Conservation (phyloP, 2,113 vertebrate genomes). For the Phylloscopus trochiloides region DNA sequence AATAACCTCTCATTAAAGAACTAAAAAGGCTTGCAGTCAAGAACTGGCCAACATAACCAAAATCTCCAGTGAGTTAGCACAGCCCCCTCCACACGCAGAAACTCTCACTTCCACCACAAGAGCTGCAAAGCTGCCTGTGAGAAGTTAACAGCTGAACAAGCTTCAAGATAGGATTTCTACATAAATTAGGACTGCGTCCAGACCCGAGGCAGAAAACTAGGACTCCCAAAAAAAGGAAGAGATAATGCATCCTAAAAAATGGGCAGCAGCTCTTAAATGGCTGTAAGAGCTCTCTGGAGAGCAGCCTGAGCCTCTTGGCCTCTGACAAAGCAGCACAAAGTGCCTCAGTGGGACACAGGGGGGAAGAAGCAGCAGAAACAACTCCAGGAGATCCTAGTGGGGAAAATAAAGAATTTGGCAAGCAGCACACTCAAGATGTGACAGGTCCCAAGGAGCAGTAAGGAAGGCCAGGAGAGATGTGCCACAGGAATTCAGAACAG, state of each 20-base stretch:
- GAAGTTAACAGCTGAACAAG: neutral
- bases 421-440: neutral
- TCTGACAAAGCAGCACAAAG: neutral
- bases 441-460: neutral
- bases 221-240: neutral
- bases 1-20: neutral
- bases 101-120: neutral
- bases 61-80: neutral
- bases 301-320: neutral
- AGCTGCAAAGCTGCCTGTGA: neutral
- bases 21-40: neutral
- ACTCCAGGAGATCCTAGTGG: fast-evolving
- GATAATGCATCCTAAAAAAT: neutral
- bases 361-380: neutral
- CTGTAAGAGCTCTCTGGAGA: neutral
- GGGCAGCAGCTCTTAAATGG: neutral
- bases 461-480: neutral
- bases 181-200: slow-evolving; percentile 9
- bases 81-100: neutral
- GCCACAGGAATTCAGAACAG: neutral
- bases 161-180: neutral
- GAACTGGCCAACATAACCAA: neutral
- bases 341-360: fast-evolving
- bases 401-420: neutral
- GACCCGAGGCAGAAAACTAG: neutral